Evolutionary conservation across 2,797 vertebrate species (phyloP), one percentile per base, ranked within the genome.

Genomic region (Molossus molossus): DNA sequence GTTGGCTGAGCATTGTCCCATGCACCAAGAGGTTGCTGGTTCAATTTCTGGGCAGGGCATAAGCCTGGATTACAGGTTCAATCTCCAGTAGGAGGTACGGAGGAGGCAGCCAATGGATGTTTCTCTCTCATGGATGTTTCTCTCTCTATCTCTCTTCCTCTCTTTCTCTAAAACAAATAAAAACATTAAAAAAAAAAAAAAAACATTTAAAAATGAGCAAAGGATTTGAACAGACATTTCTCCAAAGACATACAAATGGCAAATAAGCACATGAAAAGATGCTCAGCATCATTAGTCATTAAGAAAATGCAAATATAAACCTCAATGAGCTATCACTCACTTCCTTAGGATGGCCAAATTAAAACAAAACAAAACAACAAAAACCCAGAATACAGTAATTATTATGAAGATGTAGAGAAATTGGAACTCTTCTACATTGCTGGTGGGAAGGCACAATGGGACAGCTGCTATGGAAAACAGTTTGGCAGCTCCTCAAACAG

Each of bases 401-500:
- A 55, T 57, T 58, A 33, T 80, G 79, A 86, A 37, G 55, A 84
- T 65, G 18, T 29, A 8, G 50, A 95, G 69, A 93, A 86, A 86
- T 0, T 69, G 13, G 45, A 96, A 86, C 64, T n/a, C 58, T 73
- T 37, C 84, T 76, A 67, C 27, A n/a, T 4, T 82, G 87, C 58
- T 92, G 29, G 29, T 92, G 62, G n/a, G 50, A 93, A 84, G 11
- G n/a, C 21, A 72, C 25, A 89, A 89, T 13, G 53, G 57, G 53
- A 73, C 62, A 93, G 55, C 81, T 87, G 85, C 82, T 80, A 73
- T 29, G 72, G n/a, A 96, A 90, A 95, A 95, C 27, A 84, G 67
- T 64, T 64, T 77, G 88, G 81, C 85, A 94, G 33, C 48, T 87
- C 40, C 77, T 97, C 82, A 90, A 92, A 95, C 87, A 94, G 72